These are phyloP conservation scores for Eulithis testata DNA, from an alignment of 2,888 invertebrate genomes.

Conservation along the genomic window DNA sequence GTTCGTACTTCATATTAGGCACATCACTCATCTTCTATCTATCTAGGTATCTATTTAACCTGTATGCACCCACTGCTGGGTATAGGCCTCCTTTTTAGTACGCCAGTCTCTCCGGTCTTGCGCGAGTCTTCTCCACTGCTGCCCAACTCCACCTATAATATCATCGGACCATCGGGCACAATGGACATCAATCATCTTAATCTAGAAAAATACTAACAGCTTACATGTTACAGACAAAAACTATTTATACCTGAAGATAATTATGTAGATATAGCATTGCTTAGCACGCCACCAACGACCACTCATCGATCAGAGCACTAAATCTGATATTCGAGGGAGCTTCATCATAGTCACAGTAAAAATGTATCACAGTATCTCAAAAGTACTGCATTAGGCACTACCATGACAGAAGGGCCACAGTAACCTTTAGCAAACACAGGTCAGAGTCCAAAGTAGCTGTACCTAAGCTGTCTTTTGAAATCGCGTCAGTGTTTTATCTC, in stretches of 20 bases:
- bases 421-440: neutral
- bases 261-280: conserved; percentile 7
- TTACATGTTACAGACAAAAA: conserved; percentile 12
- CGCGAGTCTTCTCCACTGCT: no score
- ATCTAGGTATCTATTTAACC: no score
- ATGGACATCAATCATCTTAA: neutral
- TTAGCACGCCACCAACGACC: conserved; percentile 20
- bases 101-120: no score
- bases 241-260: conserved; percentile 15
- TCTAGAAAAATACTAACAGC: conserved; percentile 2
- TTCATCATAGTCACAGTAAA: conserved; percentile 29
- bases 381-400: no score
- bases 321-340: conserved; percentile 32
- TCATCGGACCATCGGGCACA: no score
- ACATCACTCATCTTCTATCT: no score
- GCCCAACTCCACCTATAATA: no score
- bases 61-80: no score
- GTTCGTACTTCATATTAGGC: no score
- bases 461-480: neutral
- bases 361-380: neutral
- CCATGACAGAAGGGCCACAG: neutral
- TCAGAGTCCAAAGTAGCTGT: neutral
- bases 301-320: conserved; percentile 26
- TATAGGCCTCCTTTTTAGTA: no score
- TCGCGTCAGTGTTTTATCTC: neutral